Percentiles rank a stretch among this genome's conserved stretches.
Evolutionary conservation across 1,140 invertebrate species (phyloP).

Genomic region (Rhynchophorus ferrugineus): DNA sequence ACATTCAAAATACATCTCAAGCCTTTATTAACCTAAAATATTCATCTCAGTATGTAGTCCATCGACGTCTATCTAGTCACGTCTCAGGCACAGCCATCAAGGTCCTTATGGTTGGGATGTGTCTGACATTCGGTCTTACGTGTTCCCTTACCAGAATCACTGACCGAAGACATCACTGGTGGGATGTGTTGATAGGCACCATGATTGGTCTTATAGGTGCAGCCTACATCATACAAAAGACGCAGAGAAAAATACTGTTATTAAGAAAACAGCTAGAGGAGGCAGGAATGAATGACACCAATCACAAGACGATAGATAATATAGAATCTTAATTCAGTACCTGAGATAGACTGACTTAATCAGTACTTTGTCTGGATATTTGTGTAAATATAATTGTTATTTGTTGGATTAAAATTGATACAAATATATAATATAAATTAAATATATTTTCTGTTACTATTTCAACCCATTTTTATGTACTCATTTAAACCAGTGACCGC

Average conservation of each 20-base stretch:
- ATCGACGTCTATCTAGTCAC: slow-evolving; percentile 47
- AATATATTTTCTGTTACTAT: too few species aligned
- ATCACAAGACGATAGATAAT: too few species aligned
- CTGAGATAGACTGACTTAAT: too few species aligned
- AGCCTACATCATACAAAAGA: slow-evolving; percentile 3
- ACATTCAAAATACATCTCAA: too few species aligned
- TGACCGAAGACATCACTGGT: slow-evolving; percentile 70
- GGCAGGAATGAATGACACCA: background rate
- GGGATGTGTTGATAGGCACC: slow-evolving; percentile 62
- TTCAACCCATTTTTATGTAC: too few species aligned
- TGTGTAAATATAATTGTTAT: too few species aligned
- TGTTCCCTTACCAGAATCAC: slow-evolving; percentile 61
- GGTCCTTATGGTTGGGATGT: slow-evolving; percentile 54
- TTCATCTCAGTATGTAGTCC: slow-evolving; percentile 54
- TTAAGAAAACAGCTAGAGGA: background rate
- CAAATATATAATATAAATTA: too few species aligned
- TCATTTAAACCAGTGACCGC: too few species aligned
- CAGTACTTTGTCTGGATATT: too few species aligned
- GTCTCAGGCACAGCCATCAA: slow-evolving; percentile 47
- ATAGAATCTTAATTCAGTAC: too few species aligned
- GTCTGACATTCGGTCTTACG: slow-evolving; percentile 51
- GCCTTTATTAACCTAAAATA: background rate
- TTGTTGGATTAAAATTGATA: too few species aligned
- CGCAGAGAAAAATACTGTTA: slow-evolving; percentile 1
- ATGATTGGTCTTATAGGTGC: slow-evolving; percentile 44